phyloP scores from a whole-genome alignment of 2,888 invertebrate genomes.

The Pristionchus arcanus region DNA sequence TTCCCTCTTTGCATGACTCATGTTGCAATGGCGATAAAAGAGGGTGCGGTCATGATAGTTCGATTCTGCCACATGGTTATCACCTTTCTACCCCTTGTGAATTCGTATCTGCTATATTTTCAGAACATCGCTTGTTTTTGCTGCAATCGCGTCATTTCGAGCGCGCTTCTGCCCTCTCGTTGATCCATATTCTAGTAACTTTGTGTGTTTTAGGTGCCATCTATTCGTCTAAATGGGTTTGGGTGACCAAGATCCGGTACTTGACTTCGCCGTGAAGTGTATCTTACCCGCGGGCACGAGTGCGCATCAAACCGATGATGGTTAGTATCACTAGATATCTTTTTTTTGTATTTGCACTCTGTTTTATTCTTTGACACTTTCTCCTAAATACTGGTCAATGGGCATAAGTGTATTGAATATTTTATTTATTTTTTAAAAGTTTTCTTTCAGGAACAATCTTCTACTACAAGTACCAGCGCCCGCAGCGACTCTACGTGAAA shows the following conservation, averaged over 20 bases:
- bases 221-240: not conserved
- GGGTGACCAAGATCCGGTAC: not conserved
- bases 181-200: not conserved
- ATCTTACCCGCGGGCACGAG: not conserved
- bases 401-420: no score
- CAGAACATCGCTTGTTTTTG: no score
- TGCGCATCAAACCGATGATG: not conserved
- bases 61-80: no score
- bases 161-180: no score
- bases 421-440: no score
- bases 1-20: no score
- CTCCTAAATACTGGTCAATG: no score
- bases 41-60: no score
- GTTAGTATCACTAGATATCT: not conserved
- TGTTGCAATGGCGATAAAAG: no score
- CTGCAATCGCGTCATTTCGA: not conserved
- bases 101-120: no score
- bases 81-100: no score
- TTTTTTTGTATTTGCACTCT: not conserved
- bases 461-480: slow-evolving; percentile 16
- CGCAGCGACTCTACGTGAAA: not conserved
- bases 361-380: no score
- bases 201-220: not conserved
- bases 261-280: not conserved
- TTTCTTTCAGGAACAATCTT: not conserved